These are phyloP conservation scores for Acanthisitta chloris DNA, from an alignment of 2,113 vertebrate genomes.

Conservation along the genomic window DNA sequence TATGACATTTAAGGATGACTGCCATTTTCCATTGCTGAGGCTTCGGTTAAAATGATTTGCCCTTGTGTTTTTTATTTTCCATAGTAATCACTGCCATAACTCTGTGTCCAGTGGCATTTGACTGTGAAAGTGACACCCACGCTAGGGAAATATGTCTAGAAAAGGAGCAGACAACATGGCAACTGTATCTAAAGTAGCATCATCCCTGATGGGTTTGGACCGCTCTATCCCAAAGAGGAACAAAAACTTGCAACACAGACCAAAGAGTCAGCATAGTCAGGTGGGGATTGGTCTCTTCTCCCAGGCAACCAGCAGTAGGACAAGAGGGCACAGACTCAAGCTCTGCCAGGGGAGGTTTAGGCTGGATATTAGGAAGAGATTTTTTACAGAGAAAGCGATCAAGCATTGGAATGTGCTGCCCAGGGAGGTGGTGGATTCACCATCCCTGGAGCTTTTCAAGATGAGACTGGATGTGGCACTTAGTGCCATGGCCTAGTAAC, in stretches of 20 bases:
- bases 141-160: neutral
- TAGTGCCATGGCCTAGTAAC: no score
- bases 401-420: no score
- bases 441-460: no score
- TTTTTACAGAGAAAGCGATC: no score
- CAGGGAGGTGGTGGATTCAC: no score
- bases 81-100: neutral
- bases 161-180: neutral
- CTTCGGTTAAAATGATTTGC: conserved; percentile 14
- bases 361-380: no score
- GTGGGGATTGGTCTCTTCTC: no score
- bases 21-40: neutral
- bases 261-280: neutral
- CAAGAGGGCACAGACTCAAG: no score
- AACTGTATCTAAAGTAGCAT: neutral
- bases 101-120: neutral
- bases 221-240: neutral
- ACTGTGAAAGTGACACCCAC: conserved; percentile 3
- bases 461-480: no score
- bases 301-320: no score
- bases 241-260: neutral
- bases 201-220: neutral
- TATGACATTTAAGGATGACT: neutral
- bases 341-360: no score
- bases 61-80: neutral